Evolutionary conservation across 2,113 vertebrate species (phyloP).

Genomic region (Erpornis zantholeuca): DNA sequence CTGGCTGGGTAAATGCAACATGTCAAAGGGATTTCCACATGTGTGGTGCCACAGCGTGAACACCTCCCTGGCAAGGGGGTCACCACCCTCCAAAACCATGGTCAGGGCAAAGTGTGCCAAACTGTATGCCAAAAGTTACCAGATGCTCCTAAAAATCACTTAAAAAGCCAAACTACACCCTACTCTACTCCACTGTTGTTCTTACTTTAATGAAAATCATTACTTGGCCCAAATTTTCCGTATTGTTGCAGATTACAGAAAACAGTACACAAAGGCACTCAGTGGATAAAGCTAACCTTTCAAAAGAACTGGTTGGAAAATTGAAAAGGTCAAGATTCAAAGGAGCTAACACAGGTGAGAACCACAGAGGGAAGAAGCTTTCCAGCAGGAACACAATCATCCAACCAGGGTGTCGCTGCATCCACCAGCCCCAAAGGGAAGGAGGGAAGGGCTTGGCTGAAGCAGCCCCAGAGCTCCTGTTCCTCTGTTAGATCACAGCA

Average conservation of each 20-base stretch:
- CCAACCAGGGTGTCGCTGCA: not conserved
- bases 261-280: not conserved
- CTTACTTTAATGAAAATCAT: not conserved
- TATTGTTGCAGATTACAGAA: not conserved
- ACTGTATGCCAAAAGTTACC: not conserved
- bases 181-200: not conserved
- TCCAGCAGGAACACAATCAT: not conserved
- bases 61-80: not conserved
- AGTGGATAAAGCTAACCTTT: not conserved
- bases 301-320: not conserved
- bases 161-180: not conserved
- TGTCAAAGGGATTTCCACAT: not conserved
- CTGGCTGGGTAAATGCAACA: not conserved
- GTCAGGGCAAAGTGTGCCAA: accelerated
- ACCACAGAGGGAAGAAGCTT: not conserved
- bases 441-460: not conserved
- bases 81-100: not conserved
- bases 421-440: not conserved
- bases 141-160: not conserved
- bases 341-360: not conserved
- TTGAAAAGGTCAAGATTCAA: not conserved
- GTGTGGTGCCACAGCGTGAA: accelerated
- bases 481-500: not conserved
- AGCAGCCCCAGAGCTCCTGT: not conserved
- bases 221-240: accelerated